A percentile compares a stretch with the other conserved stretches of the same genome.
phyloP scores from a whole-genome alignment of 2,888 invertebrate species.

The Dryomyza anilis region DNA sequence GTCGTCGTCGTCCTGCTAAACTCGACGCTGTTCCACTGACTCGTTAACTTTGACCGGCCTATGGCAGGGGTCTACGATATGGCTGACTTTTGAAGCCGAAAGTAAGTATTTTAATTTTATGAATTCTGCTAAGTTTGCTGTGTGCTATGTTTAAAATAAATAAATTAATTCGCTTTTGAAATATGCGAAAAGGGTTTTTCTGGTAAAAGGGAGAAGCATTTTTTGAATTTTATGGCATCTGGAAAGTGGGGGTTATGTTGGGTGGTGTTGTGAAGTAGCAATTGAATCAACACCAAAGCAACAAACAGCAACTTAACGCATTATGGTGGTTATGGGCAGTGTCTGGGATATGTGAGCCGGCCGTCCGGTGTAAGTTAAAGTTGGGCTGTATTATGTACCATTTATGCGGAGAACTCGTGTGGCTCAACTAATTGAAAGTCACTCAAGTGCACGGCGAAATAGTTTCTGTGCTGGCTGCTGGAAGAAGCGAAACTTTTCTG shows the following conservation, averaged over 20 bases:
- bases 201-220: no score
- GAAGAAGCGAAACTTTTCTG: no score
- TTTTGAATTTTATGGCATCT: no score
- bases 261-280: no score
- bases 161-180: slow-evolving; percentile 35
- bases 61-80: no score
- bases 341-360: slow-evolving; percentile 7
- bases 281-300: slow-evolving; percentile 34
- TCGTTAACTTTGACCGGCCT: slow-evolving; percentile 18
- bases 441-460: slow-evolving; percentile 44
- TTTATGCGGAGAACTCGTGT: slow-evolving; percentile 29
- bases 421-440: slow-evolving; percentile 57
- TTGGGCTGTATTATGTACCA: no score
- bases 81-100: background rate
- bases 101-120: slow-evolving; percentile 7
- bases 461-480: background rate
- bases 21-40: slow-evolving; percentile 15
- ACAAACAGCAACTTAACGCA: no score
- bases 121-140: slow-evolving; percentile 47
- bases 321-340: no score
- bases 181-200: no score
- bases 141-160: slow-evolving; percentile 55
- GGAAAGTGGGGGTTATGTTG: no score
- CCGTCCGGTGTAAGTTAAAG: slow-evolving; percentile 10
- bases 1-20: background rate